phyloP scores from a whole-genome alignment of 2,797 vertebrate genomes.

The Okamejei kenojei region DNA sequence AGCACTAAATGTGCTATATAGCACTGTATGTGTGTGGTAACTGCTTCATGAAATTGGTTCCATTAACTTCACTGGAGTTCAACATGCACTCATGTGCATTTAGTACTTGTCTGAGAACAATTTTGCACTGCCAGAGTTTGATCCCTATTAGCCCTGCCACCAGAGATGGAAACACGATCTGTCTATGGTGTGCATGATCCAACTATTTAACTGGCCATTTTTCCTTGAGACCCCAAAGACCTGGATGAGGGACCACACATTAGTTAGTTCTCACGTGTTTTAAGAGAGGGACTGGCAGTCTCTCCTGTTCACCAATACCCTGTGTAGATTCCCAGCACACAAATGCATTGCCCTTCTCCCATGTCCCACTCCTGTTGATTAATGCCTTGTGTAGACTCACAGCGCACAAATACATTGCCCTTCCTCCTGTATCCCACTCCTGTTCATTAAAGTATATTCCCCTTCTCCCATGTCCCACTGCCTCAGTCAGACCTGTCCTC shows the following conservation, averaged over 20 bases:
- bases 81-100: too few species aligned
- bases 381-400: too few species aligned
- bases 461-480: background rate
- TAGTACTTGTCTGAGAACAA: too few species aligned
- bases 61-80: too few species aligned
- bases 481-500: background rate
- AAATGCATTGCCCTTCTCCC: too few species aligned
- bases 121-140: background rate
- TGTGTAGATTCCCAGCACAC: background rate
- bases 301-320: background rate
- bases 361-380: background rate
- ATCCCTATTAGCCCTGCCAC: background rate
- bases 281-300: background rate
- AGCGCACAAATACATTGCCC: too few species aligned
- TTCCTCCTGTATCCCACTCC: too few species aligned
- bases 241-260: background rate
- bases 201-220: background rate
- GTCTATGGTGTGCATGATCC: background rate
- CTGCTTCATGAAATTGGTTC: too few species aligned
- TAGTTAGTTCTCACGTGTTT: too few species aligned
- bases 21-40: too few species aligned
- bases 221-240: background rate
- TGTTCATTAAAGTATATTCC: too few species aligned
- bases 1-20: too few species aligned
- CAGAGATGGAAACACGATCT: background rate